Evolutionary conservation across 2,113 vertebrate species (phyloP).

Genomic region (Pongo abelii): DNA sequence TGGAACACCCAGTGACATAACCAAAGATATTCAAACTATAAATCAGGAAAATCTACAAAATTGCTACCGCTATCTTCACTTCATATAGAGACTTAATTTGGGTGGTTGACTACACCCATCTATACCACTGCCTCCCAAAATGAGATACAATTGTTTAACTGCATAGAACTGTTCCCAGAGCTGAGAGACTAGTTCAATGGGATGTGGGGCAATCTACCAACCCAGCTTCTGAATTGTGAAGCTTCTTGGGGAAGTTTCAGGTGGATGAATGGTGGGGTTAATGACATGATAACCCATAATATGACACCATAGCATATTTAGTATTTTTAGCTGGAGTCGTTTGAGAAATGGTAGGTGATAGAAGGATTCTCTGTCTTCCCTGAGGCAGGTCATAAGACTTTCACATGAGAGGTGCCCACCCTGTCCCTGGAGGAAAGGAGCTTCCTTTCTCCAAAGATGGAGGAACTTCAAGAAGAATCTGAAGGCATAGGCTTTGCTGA

Average conservation of each 20-base stretch:
- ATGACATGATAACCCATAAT: background rate
- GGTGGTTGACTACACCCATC: too few relatives aligned
- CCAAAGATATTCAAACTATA: background rate
- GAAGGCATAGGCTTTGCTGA: background rate
- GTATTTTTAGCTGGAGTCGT: background rate
- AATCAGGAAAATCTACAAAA: background rate
- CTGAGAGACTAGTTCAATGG: background rate
- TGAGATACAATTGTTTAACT: background rate
- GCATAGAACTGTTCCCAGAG: background rate
- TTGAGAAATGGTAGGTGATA: background rate
- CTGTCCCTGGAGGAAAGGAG: background rate
- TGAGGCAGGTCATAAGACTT: background rate
- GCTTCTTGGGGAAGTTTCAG: background rate
- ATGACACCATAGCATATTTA: background rate
- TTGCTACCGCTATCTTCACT: background rate
- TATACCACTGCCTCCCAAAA: background rate
- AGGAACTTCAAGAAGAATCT: background rate
- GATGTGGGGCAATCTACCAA: background rate
- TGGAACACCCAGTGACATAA: background rate
- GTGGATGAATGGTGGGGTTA: too few relatives aligned
- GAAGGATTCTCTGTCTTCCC: background rate
- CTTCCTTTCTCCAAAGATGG: background rate
- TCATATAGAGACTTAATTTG: background rate
- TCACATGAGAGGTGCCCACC: background rate
- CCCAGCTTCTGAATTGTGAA: background rate